Base-by-base conservation (phyloP, 2,888 invertebrate species). In the Trilocha varians region DNA sequence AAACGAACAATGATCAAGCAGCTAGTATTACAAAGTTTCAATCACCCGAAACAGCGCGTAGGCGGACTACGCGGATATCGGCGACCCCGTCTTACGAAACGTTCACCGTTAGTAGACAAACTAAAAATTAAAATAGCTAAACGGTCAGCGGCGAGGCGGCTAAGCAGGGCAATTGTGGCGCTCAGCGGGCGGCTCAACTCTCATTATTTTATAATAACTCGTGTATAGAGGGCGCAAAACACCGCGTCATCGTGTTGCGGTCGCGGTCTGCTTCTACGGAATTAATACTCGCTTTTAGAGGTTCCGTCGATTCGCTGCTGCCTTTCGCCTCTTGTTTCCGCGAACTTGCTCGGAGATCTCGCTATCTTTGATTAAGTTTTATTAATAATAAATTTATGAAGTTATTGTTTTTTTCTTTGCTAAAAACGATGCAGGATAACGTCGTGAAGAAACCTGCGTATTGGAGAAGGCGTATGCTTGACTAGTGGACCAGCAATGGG, bases 151-250 rank as follows among this genome's bases (percentile, higher is more conserved):
- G 69, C 71, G 73, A 67, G 69, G 62, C 75, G 72, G 70, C 78
- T 83, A 85, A 84, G 77, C 77, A 83, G 84, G 73, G 70, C 84
- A 82, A 84, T 85, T 85, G 85, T 85, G 64, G 73, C 52, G 57
- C 85, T 53, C 85, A 83, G 85, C 85, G 79, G 85, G 84, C 75
- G 83, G 80, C 66, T 65, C 66, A 66, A 59, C 76, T 82, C 79
- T 84, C 84, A 85, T 85, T 85, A 85, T 84, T 82, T 83, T 84
- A 83, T 84, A 83, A 84, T 85, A 85, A 83, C 80, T 69, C 70
- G 62, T 43, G 52, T 66, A 68, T 70, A 71, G 73, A 75, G 76
- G 77, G 73, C 68, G 73, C 63, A 69, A 78, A 83, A 78, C 64
- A 62, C 63, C 67, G 55, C 67, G 83, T 85, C 84, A 84, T 25